Evolutionary conservation across 2,113 vertebrate genomes (phyloP).

Genomic region (Barbus barbus): DNA sequence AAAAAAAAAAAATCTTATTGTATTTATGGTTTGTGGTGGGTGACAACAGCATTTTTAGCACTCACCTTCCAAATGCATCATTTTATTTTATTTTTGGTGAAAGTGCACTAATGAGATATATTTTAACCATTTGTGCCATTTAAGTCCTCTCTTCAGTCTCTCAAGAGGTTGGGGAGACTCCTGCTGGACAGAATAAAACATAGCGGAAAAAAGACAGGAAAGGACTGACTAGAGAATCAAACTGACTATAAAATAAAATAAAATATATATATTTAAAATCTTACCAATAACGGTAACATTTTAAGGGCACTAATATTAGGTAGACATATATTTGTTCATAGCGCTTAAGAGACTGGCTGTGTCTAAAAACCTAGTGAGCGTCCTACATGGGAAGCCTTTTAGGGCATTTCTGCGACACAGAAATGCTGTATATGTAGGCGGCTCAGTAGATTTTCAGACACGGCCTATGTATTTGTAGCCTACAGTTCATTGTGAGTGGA

Average conservation of each 20-base stretch:
- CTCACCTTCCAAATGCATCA: neutral
- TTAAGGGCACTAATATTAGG: neutral
- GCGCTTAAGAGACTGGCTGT: neutral
- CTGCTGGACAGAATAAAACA: slow-evolving; percentile 21
- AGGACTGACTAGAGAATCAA: neutral
- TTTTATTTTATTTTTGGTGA: neutral
- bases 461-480: neutral
- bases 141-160: neutral
- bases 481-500: neutral
- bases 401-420: neutral
- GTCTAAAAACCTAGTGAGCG: neutral
- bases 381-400: neutral
- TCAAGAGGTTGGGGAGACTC: slow-evolving; percentile 6
- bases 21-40: slow-evolving; percentile 4
- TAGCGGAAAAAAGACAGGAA: neutral
- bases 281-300: neutral
- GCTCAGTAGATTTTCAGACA: neutral
- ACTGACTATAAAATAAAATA: neutral
- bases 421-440: neutral
- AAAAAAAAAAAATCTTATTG: neutral
- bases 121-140: neutral
- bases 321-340: neutral
- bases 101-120: neutral
- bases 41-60: neutral
- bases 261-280: neutral